phyloP scores from a whole-genome alignment of 1,140 invertebrate species.

The Hetaerina americana region DNA sequence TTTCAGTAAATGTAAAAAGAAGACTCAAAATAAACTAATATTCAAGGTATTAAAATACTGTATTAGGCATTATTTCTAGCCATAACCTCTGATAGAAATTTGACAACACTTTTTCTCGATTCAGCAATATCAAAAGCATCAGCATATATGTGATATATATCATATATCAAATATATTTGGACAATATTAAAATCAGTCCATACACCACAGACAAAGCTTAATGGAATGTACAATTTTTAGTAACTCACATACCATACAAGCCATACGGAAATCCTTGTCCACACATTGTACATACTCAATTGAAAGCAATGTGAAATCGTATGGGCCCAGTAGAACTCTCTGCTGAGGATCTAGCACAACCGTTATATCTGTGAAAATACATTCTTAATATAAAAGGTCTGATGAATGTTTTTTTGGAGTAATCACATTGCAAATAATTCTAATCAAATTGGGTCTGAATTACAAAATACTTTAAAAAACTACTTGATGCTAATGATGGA shows the following conservation, averaged over 20 bases:
- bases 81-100: background rate
- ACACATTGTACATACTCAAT: background rate
- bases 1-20: background rate
- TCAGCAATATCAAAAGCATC: background rate
- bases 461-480: too few relatives aligned
- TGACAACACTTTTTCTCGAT: background rate
- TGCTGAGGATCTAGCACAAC: too few relatives aligned
- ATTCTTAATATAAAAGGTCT: too few relatives aligned
- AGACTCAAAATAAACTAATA: background rate
- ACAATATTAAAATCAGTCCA: background rate
- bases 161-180: background rate
- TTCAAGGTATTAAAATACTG: too few relatives aligned
- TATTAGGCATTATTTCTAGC: too few relatives aligned
- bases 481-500: too few relatives aligned
- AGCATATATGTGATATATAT: background rate
- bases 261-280: background rate
- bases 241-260: background rate
- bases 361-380: too few relatives aligned
- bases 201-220: background rate
- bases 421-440: too few relatives aligned
- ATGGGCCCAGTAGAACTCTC: too few relatives aligned
- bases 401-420: too few relatives aligned
- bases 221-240: background rate
- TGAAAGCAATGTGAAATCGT: background rate
- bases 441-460: too few relatives aligned